A percentile compares a stretch with the other conserved stretches of the same genome.
Evolutionary conservation across 2,113 vertebrate species (phyloP).

Genomic region (Anseranas semipalmata): DNA sequence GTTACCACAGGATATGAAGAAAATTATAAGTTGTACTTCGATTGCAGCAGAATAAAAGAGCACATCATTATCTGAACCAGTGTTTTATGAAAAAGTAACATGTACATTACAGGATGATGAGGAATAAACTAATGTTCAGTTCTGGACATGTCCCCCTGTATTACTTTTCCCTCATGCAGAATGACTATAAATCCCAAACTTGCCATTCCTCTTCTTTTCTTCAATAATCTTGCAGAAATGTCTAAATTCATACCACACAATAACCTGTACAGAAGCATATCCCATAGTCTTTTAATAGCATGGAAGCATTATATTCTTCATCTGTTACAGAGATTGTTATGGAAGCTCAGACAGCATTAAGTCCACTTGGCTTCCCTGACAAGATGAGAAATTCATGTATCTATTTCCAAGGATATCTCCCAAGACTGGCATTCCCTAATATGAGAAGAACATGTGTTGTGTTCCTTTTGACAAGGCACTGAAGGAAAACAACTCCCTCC

Average conservation of each 20-base stretch:
- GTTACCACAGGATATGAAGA: neutral
- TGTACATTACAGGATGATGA: neutral
- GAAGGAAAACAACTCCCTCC: neutral
- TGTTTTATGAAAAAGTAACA: neutral
- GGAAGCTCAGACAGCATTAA: neutral
- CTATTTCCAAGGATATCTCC: neutral
- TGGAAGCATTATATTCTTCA: neutral
- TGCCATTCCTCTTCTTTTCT: neutral
- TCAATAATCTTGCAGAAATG: neutral
- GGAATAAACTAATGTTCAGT: neutral
- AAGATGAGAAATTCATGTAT: neutral
- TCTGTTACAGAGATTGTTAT: neutral
- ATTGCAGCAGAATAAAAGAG: neutral
- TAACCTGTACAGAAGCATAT: neutral
- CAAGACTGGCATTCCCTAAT: neutral
- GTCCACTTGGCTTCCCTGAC: neutral
- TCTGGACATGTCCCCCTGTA: neutral
- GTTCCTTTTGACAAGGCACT: neutral
- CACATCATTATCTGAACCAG: neutral
- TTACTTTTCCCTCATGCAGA: neutral
- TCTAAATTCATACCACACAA: neutral
- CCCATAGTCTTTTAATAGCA: neutral
- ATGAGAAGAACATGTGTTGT: neutral
- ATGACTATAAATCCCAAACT: neutral
- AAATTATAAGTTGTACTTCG: neutral